A percentile compares a stretch with the other conserved stretches of the same genome.
These are phyloP conservation scores for Osmoderma eremita DNA, from an alignment of 2,888 invertebrate genomes.

Conservation along the genomic window DNA sequence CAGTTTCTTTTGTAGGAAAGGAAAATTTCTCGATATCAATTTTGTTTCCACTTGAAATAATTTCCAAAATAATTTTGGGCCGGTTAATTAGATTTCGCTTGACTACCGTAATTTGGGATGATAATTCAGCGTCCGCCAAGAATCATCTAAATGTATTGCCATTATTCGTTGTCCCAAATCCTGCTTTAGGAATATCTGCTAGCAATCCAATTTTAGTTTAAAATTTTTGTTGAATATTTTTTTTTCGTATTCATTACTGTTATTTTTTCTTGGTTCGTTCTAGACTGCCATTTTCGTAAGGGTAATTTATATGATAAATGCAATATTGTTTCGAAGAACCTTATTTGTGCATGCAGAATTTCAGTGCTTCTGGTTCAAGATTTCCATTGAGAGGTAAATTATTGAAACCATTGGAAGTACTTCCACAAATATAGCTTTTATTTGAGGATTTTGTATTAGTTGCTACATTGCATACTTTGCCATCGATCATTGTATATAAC, in stretches of 20 bases:
- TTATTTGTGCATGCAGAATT: conserved; percentile 52
- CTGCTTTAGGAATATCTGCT: conserved; percentile 53
- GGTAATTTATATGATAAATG: conserved; percentile 56
- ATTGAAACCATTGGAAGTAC: conserved; percentile 50
- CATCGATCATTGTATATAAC: conserved; percentile 53
- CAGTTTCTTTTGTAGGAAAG: too few species aligned
- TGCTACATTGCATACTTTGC: conserved; percentile 52
- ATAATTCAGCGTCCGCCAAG: conserved; percentile 29
- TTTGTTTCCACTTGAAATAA: conserved; percentile 34
- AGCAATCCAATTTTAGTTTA: conserved; percentile 49
- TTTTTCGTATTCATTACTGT: conserved; percentile 35
- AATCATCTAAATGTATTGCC: conserved; percentile 51
- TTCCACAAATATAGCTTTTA: conserved; percentile 50
- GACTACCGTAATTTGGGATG: conserved; percentile 32
- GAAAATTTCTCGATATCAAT: too few species aligned
- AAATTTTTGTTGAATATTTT: conserved; percentile 46
- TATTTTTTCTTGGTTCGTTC: conserved; percentile 40
- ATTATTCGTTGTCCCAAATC: conserved; percentile 53
- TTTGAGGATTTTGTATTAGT: conserved; percentile 41
- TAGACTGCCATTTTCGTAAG: conserved; percentile 52
- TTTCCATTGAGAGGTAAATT: conserved; percentile 39
- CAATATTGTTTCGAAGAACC: conserved; percentile 52
- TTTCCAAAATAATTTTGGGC: conserved; percentile 31
- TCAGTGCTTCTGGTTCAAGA: conserved; percentile 46
- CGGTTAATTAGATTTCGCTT: conserved; percentile 21